Evolutionary conservation across 2,113 vertebrate genomes (phyloP), one percentile per base, ranked within the genome.

Genomic region (Oncorhynchus gorbuscha): DNA sequence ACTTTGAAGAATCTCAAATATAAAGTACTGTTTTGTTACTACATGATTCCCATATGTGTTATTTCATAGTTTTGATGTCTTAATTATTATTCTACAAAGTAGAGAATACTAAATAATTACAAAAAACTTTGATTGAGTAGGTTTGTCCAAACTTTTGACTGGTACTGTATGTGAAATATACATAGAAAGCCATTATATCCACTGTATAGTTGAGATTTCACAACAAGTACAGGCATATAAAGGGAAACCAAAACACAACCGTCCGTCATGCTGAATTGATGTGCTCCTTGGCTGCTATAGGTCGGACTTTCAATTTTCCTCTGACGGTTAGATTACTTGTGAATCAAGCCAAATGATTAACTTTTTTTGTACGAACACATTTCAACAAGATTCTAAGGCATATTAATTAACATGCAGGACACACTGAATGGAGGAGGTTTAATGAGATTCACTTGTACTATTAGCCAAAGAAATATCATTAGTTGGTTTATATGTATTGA

Each of bases 261-360:
- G 9, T 45, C 39, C 8, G 73, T 82, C 79, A 4, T 77, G 76
- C 66, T 69, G 80, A 84, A 90, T 83, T 89, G 87, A 90, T 82
- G 83, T 85, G 84, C 79, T 90, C 81, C 85, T 77, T 78, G 77
- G 9, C 2, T 8, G 9, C 39, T 45, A 45, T 45, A 45, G 35
- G 76, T 72, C 51, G 80, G 81, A 88, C 87, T 89, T 90, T 85
- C 81, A 75, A 90, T 90, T 92, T 90, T 80, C 89, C 76, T 71
- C 81, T 76, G 84, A 83, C 77, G 88, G 90, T 91, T 88, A 90
- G 67, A 86, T 85, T 89, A 86, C 91, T 88, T 90, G 85, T 86
- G 85, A 89, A 91, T 90, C 85, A 89, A 90, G 85, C 86, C 85
- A 86, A 85, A 88, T 90, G 77, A 92, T 90, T 88, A 86, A 91